Conservation (phyloP, 2,797 vertebrate genomes). For the Allochrocebus solatus region DNA sequence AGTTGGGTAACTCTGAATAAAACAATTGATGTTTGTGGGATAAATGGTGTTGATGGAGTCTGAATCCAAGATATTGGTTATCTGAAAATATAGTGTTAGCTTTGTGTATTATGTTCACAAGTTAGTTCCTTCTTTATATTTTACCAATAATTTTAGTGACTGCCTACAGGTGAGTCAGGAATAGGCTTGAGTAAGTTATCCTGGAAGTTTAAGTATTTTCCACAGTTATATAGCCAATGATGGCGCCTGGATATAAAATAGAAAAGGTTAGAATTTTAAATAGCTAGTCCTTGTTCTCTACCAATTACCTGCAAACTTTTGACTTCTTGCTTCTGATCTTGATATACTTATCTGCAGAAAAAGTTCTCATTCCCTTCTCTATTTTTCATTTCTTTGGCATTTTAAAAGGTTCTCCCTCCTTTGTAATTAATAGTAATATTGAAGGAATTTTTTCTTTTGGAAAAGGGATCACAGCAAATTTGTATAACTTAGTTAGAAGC, state of each 20-base stretch:
- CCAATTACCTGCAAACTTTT: background rate
- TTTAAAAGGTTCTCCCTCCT: conserved; percentile 10
- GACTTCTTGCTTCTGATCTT: conserved; percentile 34
- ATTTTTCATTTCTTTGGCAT: background rate
- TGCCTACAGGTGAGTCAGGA: background rate
- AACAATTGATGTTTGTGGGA: background rate
- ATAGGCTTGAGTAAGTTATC: background rate
- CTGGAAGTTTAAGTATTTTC: background rate
- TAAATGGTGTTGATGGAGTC: background rate
- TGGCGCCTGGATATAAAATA: background rate
- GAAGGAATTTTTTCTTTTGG: background rate
- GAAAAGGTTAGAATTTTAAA: conserved; percentile 21
- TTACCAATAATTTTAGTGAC: background rate
- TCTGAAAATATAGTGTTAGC: background rate
- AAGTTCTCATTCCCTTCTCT: background rate
- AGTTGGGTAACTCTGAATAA: background rate
- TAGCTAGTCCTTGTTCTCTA: background rate
- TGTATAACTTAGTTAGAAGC: conserved; percentile 17
- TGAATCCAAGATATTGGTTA: background rate
- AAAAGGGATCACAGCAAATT: background rate
- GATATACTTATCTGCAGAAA: background rate
- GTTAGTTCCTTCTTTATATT: background rate
- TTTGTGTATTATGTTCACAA: background rate
- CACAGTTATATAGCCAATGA: background rate
- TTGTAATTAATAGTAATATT: conserved; percentile 43